Percentiles rank a stretch among this genome's conserved stretches.
Conservation (phyloP, 30 jellyfish, hydroid and myxozoan species). For the Cassiopea xamachana region DNA sequence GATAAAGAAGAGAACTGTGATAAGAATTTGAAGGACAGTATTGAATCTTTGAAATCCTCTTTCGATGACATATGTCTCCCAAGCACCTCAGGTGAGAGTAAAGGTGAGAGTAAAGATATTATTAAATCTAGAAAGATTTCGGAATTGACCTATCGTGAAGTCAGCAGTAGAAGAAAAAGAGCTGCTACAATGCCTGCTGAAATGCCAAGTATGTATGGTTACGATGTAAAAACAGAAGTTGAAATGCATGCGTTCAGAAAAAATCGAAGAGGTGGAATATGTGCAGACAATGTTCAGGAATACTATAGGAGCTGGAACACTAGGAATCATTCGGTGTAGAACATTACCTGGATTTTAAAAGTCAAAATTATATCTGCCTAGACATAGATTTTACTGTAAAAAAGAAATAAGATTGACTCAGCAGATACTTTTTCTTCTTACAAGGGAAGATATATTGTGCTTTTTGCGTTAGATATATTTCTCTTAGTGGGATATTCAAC, state of each 20-base stretch:
- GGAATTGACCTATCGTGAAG: neutral
- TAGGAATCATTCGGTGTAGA: slow-evolving; percentile 28
- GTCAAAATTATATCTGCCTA: no score
- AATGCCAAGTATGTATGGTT: slow-evolving; percentile 10
- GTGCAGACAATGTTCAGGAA: slow-evolving; percentile 38
- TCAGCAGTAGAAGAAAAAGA: neutral
- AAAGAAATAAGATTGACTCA: no score
- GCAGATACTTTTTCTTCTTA: no score
- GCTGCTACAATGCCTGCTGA: slow-evolving; percentile 24
- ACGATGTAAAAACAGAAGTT: slow-evolving; percentile 2
- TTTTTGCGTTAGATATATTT: no score
- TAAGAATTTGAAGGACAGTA: neutral
- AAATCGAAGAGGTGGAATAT: slow-evolving; percentile 55
- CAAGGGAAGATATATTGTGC: no score
- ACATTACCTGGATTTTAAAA: neutral
- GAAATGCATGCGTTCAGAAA: slow-evolving; percentile 26
- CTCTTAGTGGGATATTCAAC: no score
- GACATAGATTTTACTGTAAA: no score
- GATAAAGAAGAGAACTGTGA: neutral
- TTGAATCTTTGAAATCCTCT: neutral
- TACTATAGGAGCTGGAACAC: slow-evolving; percentile 54
- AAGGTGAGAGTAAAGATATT: neutral
- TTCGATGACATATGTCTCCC: neutral
- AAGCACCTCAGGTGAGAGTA: neutral
- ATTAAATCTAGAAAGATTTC: neutral